Evolutionary conservation across 2,113 vertebrate species (phyloP).

Genomic region (Mesocricetus auratus): DNA sequence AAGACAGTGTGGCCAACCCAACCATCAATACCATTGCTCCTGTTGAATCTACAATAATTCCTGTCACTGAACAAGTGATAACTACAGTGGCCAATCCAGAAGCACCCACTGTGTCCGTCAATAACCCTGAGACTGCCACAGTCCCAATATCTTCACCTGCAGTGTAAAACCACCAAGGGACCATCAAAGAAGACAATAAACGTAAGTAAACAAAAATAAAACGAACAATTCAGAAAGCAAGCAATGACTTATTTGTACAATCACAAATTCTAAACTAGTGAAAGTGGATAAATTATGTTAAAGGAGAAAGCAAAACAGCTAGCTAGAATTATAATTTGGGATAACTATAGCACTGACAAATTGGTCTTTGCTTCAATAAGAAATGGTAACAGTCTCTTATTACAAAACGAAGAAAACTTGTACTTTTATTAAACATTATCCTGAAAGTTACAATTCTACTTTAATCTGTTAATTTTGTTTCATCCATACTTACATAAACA

Average conservation of each 20-base stretch:
- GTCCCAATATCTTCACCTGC: background rate
- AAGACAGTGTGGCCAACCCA: background rate
- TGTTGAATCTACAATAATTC: background rate
- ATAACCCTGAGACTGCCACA: background rate
- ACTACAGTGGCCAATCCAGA: background rate
- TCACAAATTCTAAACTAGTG: slow-evolving; percentile 5
- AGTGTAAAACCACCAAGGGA: background rate
- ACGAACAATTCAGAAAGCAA: background rate
- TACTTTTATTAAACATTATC: background rate
- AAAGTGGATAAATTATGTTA: background rate
- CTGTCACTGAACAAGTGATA: background rate
- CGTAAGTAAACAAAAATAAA: slow-evolving; percentile 56
- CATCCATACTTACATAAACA: background rate
- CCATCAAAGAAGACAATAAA: slow-evolving; percentile 52
- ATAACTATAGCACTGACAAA: background rate
- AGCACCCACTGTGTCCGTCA: background rate
- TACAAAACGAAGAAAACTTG: slow-evolving; percentile 41
- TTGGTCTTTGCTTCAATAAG: slow-evolving; percentile 16
- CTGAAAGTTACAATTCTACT: background rate
- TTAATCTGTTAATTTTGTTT: background rate
- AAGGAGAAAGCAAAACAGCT: background rate
- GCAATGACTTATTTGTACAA: background rate
- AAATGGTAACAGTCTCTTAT: slow-evolving; percentile 9
- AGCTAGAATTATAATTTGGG: slow-evolving; percentile 8
- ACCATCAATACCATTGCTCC: background rate